Conservation (phyloP, 2,888 invertebrate genomes). For the Oxystoma pomonae region DNA sequence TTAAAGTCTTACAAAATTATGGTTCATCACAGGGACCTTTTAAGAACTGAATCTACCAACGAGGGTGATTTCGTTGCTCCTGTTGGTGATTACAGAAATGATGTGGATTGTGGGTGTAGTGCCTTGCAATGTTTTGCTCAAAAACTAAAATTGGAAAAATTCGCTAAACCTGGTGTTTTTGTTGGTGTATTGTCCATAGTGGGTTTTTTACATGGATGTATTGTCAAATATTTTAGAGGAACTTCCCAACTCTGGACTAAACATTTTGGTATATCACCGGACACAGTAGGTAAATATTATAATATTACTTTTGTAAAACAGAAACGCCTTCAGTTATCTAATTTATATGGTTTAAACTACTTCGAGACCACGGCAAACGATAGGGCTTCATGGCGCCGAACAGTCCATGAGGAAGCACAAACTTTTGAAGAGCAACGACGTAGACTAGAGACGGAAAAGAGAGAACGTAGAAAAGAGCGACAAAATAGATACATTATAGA, state of each 20-base stretch:
- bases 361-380: no score
- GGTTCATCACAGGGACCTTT: conserved; percentile 40
- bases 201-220: conserved; percentile 47
- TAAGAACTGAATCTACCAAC: conserved; percentile 36
- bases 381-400: no score
- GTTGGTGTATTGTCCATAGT: conserved; percentile 45
- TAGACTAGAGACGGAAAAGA: no score
- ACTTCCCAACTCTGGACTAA: conserved; percentile 51
- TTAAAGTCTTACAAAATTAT: conserved; percentile 27
- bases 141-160: conserved; percentile 46
- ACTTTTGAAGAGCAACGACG: no score
- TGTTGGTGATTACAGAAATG: conserved; percentile 30
- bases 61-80: conserved; percentile 39
- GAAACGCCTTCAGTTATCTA: no score
- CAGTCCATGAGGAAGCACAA: no score
- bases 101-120: conserved; percentile 52
- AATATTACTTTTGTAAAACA: neutral
- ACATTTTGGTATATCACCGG: conserved; percentile 47
- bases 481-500: no score
- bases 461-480: no score
- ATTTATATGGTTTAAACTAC: no score
- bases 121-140: conserved; percentile 45
- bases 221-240: conserved; percentile 50
- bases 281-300: conserved; percentile 47
- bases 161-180: conserved; percentile 49